These are phyloP conservation scores for Orthochromis indermauri DNA, from an alignment of 2,113 vertebrate genomes.

Conservation along the genomic window DNA sequence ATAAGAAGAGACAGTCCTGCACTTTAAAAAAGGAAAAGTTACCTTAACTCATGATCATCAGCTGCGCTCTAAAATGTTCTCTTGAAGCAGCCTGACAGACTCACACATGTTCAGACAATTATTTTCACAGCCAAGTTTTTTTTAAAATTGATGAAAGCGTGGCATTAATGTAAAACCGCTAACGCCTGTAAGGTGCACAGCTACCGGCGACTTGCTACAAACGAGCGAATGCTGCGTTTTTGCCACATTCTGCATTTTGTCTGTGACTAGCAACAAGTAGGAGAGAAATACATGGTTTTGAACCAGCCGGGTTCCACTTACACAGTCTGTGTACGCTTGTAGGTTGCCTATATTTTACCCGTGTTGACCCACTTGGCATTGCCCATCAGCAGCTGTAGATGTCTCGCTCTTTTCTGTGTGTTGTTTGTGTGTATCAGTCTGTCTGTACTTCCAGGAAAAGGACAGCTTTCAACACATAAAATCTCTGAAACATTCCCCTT, in stretches of 20 bases:
- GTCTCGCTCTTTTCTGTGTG: not conserved
- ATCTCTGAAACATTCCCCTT: not conserved
- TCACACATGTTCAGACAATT: not conserved
- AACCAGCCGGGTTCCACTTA: not conserved
- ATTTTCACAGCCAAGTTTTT: accelerated
- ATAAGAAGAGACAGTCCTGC: not conserved
- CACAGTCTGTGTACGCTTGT: not conserved
- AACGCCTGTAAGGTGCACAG: not conserved
- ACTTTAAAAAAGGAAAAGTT: not conserved
- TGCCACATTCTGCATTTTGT: accelerated
- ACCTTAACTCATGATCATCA: not conserved
- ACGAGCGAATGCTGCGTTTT: not conserved
- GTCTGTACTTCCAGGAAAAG: not conserved
- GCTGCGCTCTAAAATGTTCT: not conserved
- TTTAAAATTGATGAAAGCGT: accelerated
- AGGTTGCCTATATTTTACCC: not conserved
- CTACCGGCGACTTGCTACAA: not conserved
- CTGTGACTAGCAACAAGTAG: not conserved
- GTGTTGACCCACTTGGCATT: not conserved
- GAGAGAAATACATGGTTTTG: not conserved
- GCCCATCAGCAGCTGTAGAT: not conserved
- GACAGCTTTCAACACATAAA: not conserved
- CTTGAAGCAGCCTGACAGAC: not conserved
- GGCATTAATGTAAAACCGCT: not conserved
- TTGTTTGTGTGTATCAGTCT: not conserved